Base-by-base conservation (phyloP, 2,888 invertebrate species). In the Branchinecta sandiegonensis region DNA sequence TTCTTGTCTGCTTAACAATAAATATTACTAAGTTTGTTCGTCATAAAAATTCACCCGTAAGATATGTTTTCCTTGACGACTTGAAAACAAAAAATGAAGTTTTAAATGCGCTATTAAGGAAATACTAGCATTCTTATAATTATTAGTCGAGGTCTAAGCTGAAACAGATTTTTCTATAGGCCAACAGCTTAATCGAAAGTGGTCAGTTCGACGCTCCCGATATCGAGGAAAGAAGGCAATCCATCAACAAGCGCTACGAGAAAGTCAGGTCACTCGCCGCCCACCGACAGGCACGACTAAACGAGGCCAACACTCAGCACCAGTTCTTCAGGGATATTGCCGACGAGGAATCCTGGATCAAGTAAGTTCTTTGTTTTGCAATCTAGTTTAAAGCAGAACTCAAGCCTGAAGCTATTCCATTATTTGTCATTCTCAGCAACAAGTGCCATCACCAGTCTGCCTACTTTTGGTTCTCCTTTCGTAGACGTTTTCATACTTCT, bases 271-370 rank as follows among this genome's bases (percentile, higher is more conserved):
- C 89, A 77, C 82, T 95, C 73, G 94, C 95, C 67, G 90, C 91
- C 65, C 91, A 94, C 76, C 84, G 97, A 66, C 90, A 94, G 76
- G 89, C 90, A 10, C 83, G 94, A 48, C 83, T 99, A 70, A 90
- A 93, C 78, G 97, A 99, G 80, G 96, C 97, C 64, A 90, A 95
- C 77, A 96, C 95, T 8, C 84, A 99, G 77, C 97, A 99, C 79
- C 97, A 99, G 81, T 99, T 99, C 88, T 94, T 97, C 85, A 83
- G 97, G 68, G 97, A 99, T 77, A 95, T 99, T 77, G 97, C 97
- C 72, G 97, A 99, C 77, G 97, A 99, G 80, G 97, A 99, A 80
- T 94, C 94, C 9, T 99, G 97, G 97, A 97, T 99, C 78, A 97
- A 95, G 87, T 87, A 71, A 5, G 37, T 37, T 6, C 37, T 37